Conservation (phyloP, 2,888 invertebrate species). For the Mesopsocus fuscifrons region DNA sequence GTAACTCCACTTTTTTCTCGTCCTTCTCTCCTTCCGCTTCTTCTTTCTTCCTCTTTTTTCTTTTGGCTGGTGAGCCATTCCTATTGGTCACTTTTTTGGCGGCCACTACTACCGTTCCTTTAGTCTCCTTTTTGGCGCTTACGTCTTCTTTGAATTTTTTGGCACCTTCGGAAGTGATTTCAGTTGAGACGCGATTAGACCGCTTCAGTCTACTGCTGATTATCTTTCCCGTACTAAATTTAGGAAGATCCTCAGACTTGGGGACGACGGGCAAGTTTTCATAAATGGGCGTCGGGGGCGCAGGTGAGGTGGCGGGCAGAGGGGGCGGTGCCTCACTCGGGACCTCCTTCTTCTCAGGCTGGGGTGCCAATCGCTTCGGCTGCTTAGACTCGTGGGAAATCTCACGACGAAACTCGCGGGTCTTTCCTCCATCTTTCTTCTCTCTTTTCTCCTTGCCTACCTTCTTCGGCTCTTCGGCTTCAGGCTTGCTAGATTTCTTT, state of each 20-base stretch:
- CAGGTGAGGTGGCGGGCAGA: not conserved
- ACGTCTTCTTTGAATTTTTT: slow-evolving; percentile 8
- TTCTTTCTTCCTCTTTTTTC: slow-evolving; percentile 32
- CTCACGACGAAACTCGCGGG: not conserved
- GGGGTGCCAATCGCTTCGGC: not conserved
- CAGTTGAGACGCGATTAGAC: slow-evolving; percentile 6
- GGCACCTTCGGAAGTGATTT: slow-evolving; percentile 4
- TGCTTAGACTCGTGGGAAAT: slow-evolving; percentile 6
- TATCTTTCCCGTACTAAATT: not conserved
- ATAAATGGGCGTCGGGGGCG: not conserved
- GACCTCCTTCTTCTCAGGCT: not conserved
- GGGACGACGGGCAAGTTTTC: slow-evolving; percentile 3
- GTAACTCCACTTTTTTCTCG: slow-evolving; percentile 20
- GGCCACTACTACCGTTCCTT: not conserved
- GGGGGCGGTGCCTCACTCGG: not conserved
- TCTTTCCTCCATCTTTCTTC: not conserved
- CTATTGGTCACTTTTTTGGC: not conserved
- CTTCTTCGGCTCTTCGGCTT: slow-evolving; percentile 19
- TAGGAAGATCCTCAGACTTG: not conserved
- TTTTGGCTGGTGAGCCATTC: slow-evolving; percentile 2
- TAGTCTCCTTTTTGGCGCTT: not conserved
- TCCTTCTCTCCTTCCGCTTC: slow-evolving; percentile 44
- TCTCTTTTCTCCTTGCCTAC: slow-evolving; percentile 26
- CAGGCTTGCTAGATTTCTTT: slow-evolving; percentile 29
- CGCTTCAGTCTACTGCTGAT: slow-evolving; percentile 5